Evolutionary conservation across 2,113 vertebrate species (phyloP).

Genomic region (Illadopsis cleaveri): DNA sequence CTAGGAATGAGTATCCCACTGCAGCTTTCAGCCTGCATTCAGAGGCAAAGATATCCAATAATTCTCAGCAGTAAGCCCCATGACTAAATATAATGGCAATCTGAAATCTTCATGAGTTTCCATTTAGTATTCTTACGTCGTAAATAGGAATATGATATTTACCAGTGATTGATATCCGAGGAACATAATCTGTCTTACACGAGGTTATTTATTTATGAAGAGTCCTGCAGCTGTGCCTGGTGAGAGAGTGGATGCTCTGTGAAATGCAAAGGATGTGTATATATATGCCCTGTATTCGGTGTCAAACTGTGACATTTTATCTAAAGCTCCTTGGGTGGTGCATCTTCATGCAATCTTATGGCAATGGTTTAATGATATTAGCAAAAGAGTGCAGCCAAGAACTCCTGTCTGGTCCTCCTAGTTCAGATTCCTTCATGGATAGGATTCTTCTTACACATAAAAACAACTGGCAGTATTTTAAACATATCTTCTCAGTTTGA

Average conservation of each 20-base stretch:
- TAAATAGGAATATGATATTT: constrained; percentile 26
- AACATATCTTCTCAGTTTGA: background rate
- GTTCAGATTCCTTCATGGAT: background rate
- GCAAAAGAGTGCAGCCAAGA: background rate
- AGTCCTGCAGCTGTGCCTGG: constrained; percentile 41
- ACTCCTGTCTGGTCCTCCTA: background rate
- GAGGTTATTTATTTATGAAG: constrained; percentile 53
- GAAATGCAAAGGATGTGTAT: background rate
- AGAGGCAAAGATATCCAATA: constrained; percentile 19
- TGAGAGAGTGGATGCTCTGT: background rate
- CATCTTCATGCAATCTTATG: background rate
- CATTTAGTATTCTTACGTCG: constrained; percentile 33
- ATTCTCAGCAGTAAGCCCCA: background rate
- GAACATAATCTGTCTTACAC: constrained; percentile 48
- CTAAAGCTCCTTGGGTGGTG: background rate
- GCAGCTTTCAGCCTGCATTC: background rate
- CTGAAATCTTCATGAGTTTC: constrained; percentile 54
- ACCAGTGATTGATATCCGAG: constrained; percentile 41
- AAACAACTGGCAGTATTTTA: background rate
- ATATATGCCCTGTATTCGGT: fast-evolving
- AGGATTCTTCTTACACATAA: background rate
- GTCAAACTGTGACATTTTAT: background rate
- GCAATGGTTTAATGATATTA: background rate
- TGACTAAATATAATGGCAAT: constrained; percentile 30
- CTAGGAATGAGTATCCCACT: background rate